Evolutionary conservation across 23 tunicate species (phyloP), one percentile per base, ranked within the genome.

Genomic region (Trididemnum miniatum): DNA sequence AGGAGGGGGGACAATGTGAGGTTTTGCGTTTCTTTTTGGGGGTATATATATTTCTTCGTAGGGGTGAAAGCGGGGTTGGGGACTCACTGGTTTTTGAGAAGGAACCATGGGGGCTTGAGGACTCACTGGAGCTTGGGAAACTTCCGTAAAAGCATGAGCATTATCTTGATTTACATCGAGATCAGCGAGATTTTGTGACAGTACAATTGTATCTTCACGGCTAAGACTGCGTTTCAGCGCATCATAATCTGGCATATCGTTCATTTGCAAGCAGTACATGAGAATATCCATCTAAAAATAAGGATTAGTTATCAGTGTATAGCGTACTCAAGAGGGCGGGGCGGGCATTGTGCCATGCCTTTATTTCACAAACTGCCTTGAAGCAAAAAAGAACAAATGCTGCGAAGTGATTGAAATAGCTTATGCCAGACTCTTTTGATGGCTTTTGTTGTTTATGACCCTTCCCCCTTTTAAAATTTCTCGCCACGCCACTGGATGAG

Each of bases 41-140:
- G 82, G 67, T 50, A 91, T 86, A 26, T 51, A 64, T 12, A 91
- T 89, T 71, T 85, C 97, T 34, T 91, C 97, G 33, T 91, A 91
- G 26, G 82, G 85, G 67, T 91, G 97, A 54, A 80, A 82, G 22
- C 97, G 80, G 26, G 38, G 90, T 65, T 80, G 66, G 73, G 90
- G 72, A 22, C 71, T 64, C 23, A 77, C 89, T 12, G 67, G 67
- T 20, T 24, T 62, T 18, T 22, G 5, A 26, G 67, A 24, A 24
- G 67, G 67, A 5, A n/a, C 3, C 28, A 12, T 62, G 67, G 67
- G 67, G n/a, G 23, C 4, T 62, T 62, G 15, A 3, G 67, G 26
- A 24, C 67, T n/a, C 54, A 7, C 54, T 44, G 54, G 54, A 44
- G 9, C 54, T 7, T 9, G 15, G 9, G 54, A 15, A 7, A 44